phyloP scores from a whole-genome alignment of 2,797 vertebrate species.

The Orestias chungarensis region DNA sequence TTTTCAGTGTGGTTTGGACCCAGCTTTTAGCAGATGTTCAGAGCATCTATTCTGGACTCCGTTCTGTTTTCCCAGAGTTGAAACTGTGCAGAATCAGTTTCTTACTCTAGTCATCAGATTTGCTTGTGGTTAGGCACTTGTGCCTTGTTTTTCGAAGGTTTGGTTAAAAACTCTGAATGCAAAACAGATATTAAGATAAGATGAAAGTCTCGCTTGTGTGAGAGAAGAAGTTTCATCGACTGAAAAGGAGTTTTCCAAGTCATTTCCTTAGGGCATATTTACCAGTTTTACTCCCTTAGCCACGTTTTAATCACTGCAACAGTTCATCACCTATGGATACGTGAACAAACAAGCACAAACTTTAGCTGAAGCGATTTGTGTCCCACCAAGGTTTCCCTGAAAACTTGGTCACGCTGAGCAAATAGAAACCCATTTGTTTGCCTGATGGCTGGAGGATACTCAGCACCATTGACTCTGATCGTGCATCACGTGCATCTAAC shows the following conservation, averaged over 20 bases:
- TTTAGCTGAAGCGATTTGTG: conserved; percentile 1
- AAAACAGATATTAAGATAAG: neutral
- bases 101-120: conserved; percentile 16
- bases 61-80: conserved; percentile 41
- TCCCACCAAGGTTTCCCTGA: conserved; percentile 8
- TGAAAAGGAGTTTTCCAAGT: conserved; percentile 4
- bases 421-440: conserved; percentile 31
- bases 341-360: conserved; percentile 14
- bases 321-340: conserved; percentile 6
- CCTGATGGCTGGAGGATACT: conserved; percentile 26
- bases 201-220: neutral
- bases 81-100: conserved; percentile 33
- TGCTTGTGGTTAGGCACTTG: neutral
- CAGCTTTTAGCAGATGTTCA: conserved; percentile 69
- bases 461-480: neutral
- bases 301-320: conserved; percentile 10
- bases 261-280: neutral
- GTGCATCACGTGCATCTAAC: neutral
- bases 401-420: conserved; percentile 32
- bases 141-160: conserved; percentile 18
- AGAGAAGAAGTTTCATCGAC: neutral
- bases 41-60: conserved; percentile 71
- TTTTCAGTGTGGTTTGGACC: conserved; percentile 68
- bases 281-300: neutral
- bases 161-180: conserved; percentile 5